Base-by-base conservation (phyloP, 1,140 invertebrate genomes). In the Leptinotarsa lineolata region DNA sequence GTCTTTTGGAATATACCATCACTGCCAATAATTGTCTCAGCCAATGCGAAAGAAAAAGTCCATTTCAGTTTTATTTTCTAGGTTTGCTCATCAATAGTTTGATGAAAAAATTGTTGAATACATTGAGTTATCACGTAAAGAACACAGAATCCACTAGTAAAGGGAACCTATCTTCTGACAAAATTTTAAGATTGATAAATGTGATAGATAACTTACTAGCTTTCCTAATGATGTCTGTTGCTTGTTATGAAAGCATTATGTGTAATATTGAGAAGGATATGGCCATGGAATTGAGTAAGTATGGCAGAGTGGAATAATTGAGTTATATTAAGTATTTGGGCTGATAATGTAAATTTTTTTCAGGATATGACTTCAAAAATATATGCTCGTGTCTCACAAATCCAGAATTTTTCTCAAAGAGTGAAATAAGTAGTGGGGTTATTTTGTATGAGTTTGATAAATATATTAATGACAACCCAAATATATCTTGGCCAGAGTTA, bases 381-480 rank as follows among this genome's bases (percentile, higher is more conserved):
- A 86, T 72, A 73, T 84, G 84, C 59, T 86, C 85, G 5, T 74
- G 80, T 66, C 84, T 90, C 54, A 84, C 84, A n/a, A 87, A 88
- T 79, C 89, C 89, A 13, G 82, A 83, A 71, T 80, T 86, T 64
- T 89, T 89, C 79, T 87, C 85, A 61, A 82, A 87, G 22, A 81
- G 84, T 20, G 81, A 85, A 12, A 45, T 85, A n/a, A 83, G 86
- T 68, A 75, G 87, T 64, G 87, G 85, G 48, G 74, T 83, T 66
- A 80, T 89, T 45, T 79, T 89, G 39, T 86, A 87, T 70, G 85
- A 86, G 16, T 90, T 90, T 82, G 86, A 89, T 75, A 82, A 82
- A 76, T 84, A 83, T 63, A 78, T 84, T 1, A 86, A 80, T 83
- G 83, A 86, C 69, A 84, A 85, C 74, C 72, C 78, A 30, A 76